phyloP scores from a whole-genome alignment of 2,113 vertebrate species.

The Microtus richardsoni region DNA sequence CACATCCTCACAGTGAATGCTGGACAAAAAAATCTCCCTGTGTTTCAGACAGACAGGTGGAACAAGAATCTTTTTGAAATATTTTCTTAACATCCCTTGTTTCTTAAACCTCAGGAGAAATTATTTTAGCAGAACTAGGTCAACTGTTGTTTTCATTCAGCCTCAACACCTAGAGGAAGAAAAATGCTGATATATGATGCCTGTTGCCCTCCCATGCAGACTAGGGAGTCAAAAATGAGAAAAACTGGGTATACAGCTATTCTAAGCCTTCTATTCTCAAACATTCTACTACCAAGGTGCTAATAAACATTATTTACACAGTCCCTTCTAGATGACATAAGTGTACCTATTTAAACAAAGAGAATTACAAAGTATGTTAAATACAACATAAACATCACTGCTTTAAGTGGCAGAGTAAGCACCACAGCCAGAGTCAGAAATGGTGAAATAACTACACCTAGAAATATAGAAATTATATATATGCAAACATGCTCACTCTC shows the following conservation, averaged over 20 bases:
- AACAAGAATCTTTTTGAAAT: neutral
- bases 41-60: accelerated
- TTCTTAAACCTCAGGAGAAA: neutral
- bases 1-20: neutral
- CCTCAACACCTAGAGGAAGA: neutral
- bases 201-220: accelerated
- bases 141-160: neutral
- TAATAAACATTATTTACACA: neutral
- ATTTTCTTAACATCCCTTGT: neutral
- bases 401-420: no score
- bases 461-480: no score
- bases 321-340: neutral
- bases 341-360: neutral
- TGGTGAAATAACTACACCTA: no score
- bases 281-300: no score
- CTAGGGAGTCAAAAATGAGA: neutral
- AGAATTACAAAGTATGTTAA: neutral
- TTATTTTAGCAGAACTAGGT: neutral
- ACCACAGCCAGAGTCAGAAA: no score
- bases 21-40: neutral
- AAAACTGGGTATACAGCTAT: neutral
- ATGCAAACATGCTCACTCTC: no score
- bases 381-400: no score
- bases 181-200: accelerated
- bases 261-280: neutral